Percentiles rank a stretch among this genome's conserved stretches.
These are phyloP conservation scores for Nestor notabilis DNA, from an alignment of 2,113 vertebrate species.

Conservation along the genomic window DNA sequence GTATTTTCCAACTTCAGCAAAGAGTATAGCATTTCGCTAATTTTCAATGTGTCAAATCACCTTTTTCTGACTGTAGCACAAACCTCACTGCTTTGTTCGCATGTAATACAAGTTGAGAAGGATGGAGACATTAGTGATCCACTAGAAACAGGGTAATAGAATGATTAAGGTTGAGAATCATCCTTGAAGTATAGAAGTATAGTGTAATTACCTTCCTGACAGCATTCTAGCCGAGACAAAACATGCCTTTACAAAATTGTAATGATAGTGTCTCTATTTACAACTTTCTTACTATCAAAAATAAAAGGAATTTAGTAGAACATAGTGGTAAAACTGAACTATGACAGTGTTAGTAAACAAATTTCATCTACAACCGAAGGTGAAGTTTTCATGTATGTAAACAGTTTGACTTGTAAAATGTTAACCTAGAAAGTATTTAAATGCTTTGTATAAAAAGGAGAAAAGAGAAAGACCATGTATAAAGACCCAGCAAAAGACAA, in stretches of 20 bases:
- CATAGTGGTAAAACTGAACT: neutral
- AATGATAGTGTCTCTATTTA: neutral
- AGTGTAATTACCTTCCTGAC: neutral
- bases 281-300: neutral
- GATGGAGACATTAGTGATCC: neutral
- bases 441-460: neutral
- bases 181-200: neutral
- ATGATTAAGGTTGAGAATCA: neutral
- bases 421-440: neutral
- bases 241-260: neutral
- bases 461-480: neutral
- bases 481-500: neutral
- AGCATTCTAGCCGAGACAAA: neutral
- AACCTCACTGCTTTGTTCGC: neutral
- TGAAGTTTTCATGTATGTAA: neutral
- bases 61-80: neutral
- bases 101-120: neutral
- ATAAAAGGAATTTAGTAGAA: neutral
- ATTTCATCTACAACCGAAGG: neutral
- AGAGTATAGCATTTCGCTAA: neutral
- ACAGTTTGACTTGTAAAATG: neutral
- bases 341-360: neutral
- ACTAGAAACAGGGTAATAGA: neutral
- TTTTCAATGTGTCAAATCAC: neutral
- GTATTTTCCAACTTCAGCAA: neutral